Evolutionary conservation across 2,888 invertebrate species (phyloP).

Genomic region (Hetaerina titia): DNA sequence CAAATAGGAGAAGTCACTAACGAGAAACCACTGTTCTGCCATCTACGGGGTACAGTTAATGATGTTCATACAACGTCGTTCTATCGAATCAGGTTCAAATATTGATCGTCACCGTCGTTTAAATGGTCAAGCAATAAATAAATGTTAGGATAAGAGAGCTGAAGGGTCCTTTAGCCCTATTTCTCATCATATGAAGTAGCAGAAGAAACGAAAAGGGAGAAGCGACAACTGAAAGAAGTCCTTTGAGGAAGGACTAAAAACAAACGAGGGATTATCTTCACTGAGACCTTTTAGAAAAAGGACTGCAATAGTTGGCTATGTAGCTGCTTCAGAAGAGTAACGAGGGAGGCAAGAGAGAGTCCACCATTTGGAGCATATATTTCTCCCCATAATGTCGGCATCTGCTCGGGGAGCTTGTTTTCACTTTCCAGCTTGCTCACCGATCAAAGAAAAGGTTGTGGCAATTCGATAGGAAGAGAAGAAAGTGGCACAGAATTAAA

Average conservation of each 20-base stretch:
- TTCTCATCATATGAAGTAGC: not conserved
- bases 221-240: not conserved
- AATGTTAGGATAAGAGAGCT: too few species aligned
- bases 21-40: too few species aligned
- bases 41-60: too few species aligned
- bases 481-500: not conserved
- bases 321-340: not conserved
- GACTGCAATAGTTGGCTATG: not conserved
- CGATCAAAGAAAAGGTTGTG: not conserved
- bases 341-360: not conserved
- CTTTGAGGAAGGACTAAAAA: constrained; percentile 7
- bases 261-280: constrained; percentile 7
- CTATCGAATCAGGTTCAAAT: too few species aligned
- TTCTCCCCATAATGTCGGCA: not conserved
- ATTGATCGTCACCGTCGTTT: too few species aligned
- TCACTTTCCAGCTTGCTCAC: not conserved
- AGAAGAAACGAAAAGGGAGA: not conserved
- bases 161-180: not conserved
- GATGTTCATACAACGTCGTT: too few species aligned
- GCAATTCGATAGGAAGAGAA: not conserved
- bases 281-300: not conserved
- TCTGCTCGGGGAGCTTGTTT: not conserved
- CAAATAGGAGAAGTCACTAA: too few species aligned
- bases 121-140: too few species aligned
- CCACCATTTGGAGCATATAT: not conserved